These are phyloP conservation scores for Argyrosomus japonicus DNA, from an alignment of 2,113 vertebrate genomes.

Conservation along the genomic window DNA sequence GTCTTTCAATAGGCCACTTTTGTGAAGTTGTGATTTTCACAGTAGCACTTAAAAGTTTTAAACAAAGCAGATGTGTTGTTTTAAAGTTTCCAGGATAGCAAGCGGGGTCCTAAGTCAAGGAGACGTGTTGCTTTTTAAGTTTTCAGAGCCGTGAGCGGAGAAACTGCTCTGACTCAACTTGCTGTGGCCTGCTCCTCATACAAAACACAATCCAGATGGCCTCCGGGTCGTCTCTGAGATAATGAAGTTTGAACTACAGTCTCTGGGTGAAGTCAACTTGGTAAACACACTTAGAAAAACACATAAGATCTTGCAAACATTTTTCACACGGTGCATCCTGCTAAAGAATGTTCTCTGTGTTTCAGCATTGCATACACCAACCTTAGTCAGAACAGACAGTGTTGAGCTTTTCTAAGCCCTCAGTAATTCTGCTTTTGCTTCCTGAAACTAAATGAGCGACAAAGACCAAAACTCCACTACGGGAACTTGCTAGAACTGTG, in stretches of 20 bases:
- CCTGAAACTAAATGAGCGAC: conserved; percentile 37
- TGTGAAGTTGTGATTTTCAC: conserved; percentile 26
- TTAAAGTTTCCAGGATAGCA: conserved; percentile 20
- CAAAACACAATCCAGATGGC: conserved; percentile 53
- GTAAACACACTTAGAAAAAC: conserved; percentile 41
- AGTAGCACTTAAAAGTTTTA: conserved; percentile 28
- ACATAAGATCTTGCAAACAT: conserved; percentile 9
- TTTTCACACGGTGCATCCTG: conserved; percentile 15
- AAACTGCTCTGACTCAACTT: conserved; percentile 48
- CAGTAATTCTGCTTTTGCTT: conserved; percentile 23
- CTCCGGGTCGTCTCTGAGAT: conserved; percentile 33
- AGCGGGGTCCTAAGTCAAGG: conserved; percentile 9
- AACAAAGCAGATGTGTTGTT: conserved; percentile 46
- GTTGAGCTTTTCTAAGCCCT: conserved; percentile 9
- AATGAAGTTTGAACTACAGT: conserved; percentile 50
- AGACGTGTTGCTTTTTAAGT: conserved; percentile 30
- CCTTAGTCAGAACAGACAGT: conserved; percentile 11
- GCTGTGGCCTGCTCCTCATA: conserved; percentile 30
- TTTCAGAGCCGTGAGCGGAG: conserved; percentile 38
- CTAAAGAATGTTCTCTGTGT: background rate
- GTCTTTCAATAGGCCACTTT: background rate
- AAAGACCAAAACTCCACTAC: conserved; percentile 26
- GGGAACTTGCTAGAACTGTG: conserved; percentile 15
- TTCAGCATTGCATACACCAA: conserved; percentile 15
- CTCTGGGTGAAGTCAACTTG: conserved; percentile 39